Base-by-base conservation (phyloP, 2,888 invertebrate species). In the Nipponacmea schrenckii region DNA sequence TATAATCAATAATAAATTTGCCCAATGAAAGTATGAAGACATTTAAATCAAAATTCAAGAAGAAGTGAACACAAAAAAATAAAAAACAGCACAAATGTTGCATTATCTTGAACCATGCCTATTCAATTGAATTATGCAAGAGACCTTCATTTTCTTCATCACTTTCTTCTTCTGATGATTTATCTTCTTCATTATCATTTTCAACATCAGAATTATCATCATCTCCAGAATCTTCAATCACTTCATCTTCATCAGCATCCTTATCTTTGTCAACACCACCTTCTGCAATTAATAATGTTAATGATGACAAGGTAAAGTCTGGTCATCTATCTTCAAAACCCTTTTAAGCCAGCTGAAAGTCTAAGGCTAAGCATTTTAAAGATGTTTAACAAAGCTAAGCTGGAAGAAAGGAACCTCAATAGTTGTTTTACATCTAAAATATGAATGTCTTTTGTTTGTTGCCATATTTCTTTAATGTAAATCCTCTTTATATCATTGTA, bases 121-220 rank as follows among this genome's bases (percentile, higher is more conserved):
- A 39, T 39, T 39, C 10, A 71, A 67, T 24, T 67, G 68, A 62
- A 72, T 70, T 31, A 74, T 62, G 31, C 63, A 27, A 45, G 26
- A 64, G 69, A 45, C 66, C 68, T 24, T 62, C 70, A 50, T 62
- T 69, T 62, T 73, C 50, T 26, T 70, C 70, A 3, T 74, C 77
- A 73, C 63, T 73, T 44, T 74, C 77, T 63, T 70, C 68, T 69
- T 74, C 69, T 24, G 46, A 62, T 81, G 81, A 65, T 72, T 78
- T 45, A 76, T 84, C 69, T 78, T 63, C 66, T 1, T 69, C 68
- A 64, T 68, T 50, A 39, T 50, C 71, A n/a, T 48, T 62, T 10
- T 70, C 67, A 7, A 67, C 67, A 62, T 39, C 31, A 44, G 24
- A 62, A 10, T 48, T 64, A 14, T 62, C 71, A 14, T 74, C 74